Percentiles rank a stretch among this genome's conserved stretches.
Evolutionary conservation across 2,113 vertebrate species (phyloP).

Genomic region (Pogona vitticeps): DNA sequence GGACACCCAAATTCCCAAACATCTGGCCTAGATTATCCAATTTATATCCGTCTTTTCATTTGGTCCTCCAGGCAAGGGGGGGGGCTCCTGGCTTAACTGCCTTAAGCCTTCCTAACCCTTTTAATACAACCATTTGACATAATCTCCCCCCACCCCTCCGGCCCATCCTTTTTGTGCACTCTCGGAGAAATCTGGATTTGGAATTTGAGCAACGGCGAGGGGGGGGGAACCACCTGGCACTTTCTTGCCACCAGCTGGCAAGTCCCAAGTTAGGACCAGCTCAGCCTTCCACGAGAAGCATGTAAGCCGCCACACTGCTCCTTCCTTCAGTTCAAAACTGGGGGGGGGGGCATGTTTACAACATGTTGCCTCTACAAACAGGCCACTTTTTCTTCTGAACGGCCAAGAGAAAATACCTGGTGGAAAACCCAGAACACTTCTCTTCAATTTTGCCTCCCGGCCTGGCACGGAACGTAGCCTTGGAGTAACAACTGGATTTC

Average conservation of each 20-base stretch:
- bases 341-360: too few species aligned
- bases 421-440: too few species aligned
- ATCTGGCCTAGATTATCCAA: slow-evolving; percentile 61
- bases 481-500: too few species aligned
- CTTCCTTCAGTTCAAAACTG: too few species aligned
- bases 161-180: background rate
- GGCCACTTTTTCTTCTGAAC: too few species aligned
- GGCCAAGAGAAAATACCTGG: too few species aligned
- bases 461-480: too few species aligned
- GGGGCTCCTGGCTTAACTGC: background rate
- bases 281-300: too few species aligned
- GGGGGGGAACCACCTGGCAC: background rate
- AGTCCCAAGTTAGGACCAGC: background rate
- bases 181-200: background rate
- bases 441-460: too few species aligned
- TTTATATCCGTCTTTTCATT: slow-evolving; percentile 43
- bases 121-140: background rate
- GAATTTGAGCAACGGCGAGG: background rate
- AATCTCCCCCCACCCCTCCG: background rate
- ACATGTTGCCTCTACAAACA: too few species aligned
- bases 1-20: slow-evolving; percentile 31
- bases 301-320: background rate
- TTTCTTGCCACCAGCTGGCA: background rate
- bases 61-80: background rate
- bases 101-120: slow-evolving; percentile 28